Conservation (phyloP, 2,113 vertebrate genomes). For the Sprattus sprattus region DNA sequence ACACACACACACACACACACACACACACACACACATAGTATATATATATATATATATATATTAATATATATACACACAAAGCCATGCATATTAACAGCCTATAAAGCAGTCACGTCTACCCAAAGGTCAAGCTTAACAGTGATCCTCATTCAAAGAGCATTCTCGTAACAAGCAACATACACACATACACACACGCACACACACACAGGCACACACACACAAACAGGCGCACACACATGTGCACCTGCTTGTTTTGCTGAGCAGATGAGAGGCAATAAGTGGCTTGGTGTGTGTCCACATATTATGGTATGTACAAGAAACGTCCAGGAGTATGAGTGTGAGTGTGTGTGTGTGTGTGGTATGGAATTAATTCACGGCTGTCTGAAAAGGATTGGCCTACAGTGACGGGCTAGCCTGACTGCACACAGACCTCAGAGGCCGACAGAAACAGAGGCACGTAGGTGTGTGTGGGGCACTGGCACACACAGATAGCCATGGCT, state of each 20-base stretch:
- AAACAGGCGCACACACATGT: conserved; percentile 2
- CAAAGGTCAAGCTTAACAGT: background rate
- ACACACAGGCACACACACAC: background rate
- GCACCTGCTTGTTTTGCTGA: background rate
- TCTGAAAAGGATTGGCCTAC: no score
- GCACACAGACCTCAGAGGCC: background rate
- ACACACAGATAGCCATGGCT: background rate
- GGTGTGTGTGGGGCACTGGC: background rate
- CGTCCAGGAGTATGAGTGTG: no score
- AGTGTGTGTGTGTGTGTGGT: no score
- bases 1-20: no score
- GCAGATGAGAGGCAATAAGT: background rate
- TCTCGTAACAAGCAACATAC: background rate
- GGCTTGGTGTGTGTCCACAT: no score
- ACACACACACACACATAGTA: no score
- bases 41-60: no score
- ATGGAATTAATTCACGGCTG: no score
- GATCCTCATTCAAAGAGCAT: background rate
- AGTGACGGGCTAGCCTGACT: background rate
- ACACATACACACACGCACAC: no score
- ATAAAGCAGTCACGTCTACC: background rate
- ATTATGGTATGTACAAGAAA: no score
- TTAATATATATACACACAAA: no score
- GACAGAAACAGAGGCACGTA: background rate
- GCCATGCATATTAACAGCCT: background rate